Conservation (phyloP, 2,113 vertebrate genomes). For the Oncorhynchus keta region DNA sequence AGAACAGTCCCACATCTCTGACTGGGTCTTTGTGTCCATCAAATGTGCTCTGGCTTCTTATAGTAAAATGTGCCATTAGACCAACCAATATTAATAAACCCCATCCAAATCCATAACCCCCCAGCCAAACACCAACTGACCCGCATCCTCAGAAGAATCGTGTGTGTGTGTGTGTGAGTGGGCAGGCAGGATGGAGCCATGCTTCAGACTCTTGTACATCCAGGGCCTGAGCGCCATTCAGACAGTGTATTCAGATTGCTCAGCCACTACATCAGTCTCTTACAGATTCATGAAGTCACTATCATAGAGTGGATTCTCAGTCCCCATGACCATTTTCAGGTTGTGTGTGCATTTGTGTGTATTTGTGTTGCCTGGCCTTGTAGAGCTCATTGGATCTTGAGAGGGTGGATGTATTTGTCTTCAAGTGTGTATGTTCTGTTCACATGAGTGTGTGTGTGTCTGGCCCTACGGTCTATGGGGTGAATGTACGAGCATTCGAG, state of each 20-base stretch:
- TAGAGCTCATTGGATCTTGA: background rate
- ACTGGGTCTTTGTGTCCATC: too few relatives aligned
- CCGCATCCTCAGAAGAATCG: background rate
- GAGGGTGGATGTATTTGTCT: background rate
- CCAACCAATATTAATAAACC: background rate
- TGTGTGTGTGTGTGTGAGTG: background rate
- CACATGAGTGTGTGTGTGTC: background rate
- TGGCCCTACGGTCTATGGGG: conserved; percentile 10
- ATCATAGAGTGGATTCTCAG: conserved; percentile 8
- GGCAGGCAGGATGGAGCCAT: conserved; percentile 15
- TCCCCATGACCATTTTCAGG: background rate
- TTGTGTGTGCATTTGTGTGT: background rate
- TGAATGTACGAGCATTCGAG: background rate
- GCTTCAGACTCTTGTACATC: conserved; percentile 36
- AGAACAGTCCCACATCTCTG: too few relatives aligned
- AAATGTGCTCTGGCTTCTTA: background rate
- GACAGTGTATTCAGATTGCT: conserved; percentile 53
- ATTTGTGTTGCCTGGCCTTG: background rate
- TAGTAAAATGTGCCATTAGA: background rate
- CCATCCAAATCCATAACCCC: background rate
- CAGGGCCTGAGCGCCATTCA: conserved; percentile 59
- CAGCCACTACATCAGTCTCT: conserved; percentile 38
- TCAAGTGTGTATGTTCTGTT: conserved; percentile 10
- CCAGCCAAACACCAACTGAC: background rate
- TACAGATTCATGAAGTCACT: conserved; percentile 54